Conservation (phyloP, 2,888 invertebrate genomes). For the Chalcis sispes region DNA sequence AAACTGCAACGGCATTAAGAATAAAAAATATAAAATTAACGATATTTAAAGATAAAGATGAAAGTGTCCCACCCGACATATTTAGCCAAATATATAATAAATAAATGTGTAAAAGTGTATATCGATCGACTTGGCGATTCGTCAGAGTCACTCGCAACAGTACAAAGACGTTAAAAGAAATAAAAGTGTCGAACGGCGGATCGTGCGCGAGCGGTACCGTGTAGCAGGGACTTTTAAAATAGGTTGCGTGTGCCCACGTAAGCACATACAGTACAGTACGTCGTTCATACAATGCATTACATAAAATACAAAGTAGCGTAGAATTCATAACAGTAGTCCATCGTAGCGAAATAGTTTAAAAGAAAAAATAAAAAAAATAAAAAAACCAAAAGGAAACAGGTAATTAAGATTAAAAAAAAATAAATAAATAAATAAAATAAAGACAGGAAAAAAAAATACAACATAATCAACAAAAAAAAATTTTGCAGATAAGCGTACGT, state of each 20-base stretch:
- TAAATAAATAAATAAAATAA: conserved; percentile 53
- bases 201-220: conserved; percentile 59
- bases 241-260: conserved; percentile 68
- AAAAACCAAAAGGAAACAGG: no score
- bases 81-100: conserved; percentile 26
- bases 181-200: conserved; percentile 19
- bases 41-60: no score
- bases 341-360: conserved; percentile 75
- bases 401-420: no score
- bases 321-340: conserved; percentile 74
- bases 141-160: conserved; percentile 47
- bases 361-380: conserved; percentile 53
- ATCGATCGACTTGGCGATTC: conserved; percentile 48
- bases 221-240: conserved; percentile 60
- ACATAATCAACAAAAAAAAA: conserved; percentile 60
- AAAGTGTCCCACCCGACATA: conserved; percentile 20
- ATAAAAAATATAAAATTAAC: no score
- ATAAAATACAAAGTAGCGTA: conserved; percentile 74
- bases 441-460: conserved; percentile 33
- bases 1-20: no score
- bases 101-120: conserved; percentile 32
- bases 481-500: conserved; percentile 65
- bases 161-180: conserved; percentile 35
- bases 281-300: conserved; percentile 69
- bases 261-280: conserved; percentile 67